Conservation (phyloP, 2,888 invertebrate genomes). For the Tyria jacobaeae region DNA sequence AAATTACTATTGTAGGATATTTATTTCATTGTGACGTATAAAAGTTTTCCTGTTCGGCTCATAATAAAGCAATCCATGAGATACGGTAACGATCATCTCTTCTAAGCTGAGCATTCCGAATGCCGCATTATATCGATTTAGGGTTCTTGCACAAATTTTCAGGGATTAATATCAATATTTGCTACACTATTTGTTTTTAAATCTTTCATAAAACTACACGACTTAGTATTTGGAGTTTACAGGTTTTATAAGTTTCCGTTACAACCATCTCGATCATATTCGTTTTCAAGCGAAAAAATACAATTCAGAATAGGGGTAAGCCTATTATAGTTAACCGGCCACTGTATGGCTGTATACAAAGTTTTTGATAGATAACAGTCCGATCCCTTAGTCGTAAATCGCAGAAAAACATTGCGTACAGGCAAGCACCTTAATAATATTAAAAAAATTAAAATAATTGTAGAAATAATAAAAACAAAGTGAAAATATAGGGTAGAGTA, state of each 20-base stretch:
- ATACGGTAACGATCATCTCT: slow-evolving; percentile 49
- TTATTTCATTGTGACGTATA: slow-evolving; percentile 26
- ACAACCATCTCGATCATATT: too few species aligned
- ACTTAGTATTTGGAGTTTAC: not conserved
- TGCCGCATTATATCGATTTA: slow-evolving; percentile 43
- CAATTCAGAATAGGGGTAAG: too few species aligned
- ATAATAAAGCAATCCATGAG: slow-evolving; percentile 62
- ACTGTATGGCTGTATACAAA: too few species aligned
- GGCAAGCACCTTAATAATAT: too few species aligned
- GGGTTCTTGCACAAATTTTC: slow-evolving; percentile 37
- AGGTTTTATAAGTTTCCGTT: not conserved
- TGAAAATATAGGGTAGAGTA: too few species aligned
- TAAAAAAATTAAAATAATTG: too few species aligned
- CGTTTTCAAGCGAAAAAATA: too few species aligned
- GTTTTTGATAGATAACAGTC: too few species aligned
- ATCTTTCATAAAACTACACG: not conserved
- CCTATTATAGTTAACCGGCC: too few species aligned
- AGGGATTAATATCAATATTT: slow-evolving; percentile 29
- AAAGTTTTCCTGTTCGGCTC: slow-evolving; percentile 47
- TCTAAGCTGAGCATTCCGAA: slow-evolving; percentile 47
- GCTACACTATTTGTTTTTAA: not conserved
- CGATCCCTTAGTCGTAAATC: too few species aligned
- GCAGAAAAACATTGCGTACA: too few species aligned
- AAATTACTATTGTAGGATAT: not conserved
- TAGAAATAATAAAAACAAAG: too few species aligned